Base-by-base conservation (phyloP, 2,113 vertebrate genomes). In the Cyanocitta stelleri region DNA sequence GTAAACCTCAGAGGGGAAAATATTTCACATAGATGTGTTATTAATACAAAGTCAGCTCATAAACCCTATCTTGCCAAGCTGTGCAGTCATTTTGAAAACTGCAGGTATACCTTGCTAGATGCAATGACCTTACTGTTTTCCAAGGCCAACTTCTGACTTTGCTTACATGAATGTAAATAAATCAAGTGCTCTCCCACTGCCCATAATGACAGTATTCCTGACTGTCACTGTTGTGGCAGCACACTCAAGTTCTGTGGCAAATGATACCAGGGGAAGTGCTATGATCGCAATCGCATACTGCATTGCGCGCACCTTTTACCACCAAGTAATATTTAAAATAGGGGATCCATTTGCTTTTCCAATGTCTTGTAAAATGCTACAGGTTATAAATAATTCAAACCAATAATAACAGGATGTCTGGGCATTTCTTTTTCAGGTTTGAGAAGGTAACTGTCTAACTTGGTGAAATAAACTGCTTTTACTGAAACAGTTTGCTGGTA, bases 341-440 rank as follows among this genome's bases (percentile, higher is more conserved):
- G 12, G 64, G 83, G 86, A 85, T 87, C 46, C 62, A 75, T 93
- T 96, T 89, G 77, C 54, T 86, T 90, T 90, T 90, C 4, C 27
- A 89, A 75, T 78, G 48, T 37, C 86, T 94, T 90, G 86, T 84
- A 77, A 95, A 96, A 90, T 81, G 76, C 76, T 93, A 90, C 62
- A 68, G 26, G 20, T 46, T 90, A 90, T 93, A 96, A 96, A 94
- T 93, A 95, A 96, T 93, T 95, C 83, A 96, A 92, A 68, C 16
- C 62, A 78, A 77, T 85, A 92, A 89, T 85, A 93, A 93, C 44
- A 56, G 83, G 44, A 86, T 92, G 76, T 61, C 76, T 78, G 72
- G 41, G 56, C 56, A 72, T 89, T 94, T 95, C 3, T 90, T 90
- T 82, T 85, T 68, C 61, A 69, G 18, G 33, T 90, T 90, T 92